A percentile compares a stretch with the other conserved stretches of the same genome.
Evolutionary conservation across 1,140 invertebrate species (phyloP).

Genomic region (Probaryconus sp.): DNA sequence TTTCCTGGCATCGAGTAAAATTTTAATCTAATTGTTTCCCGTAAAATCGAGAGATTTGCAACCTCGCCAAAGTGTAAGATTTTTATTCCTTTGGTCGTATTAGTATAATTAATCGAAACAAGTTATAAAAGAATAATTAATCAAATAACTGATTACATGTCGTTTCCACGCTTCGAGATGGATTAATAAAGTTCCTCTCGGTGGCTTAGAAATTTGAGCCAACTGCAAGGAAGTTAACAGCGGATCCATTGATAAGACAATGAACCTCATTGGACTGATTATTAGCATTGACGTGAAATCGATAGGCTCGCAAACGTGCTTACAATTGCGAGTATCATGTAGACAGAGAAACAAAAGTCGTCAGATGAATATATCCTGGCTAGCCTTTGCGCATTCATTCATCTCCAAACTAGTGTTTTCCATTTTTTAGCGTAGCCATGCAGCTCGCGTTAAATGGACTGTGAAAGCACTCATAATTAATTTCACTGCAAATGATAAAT

Average conservation of each 20-base stretch:
- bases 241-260: slow-evolving; percentile 63
- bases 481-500: slow-evolving; percentile 40
- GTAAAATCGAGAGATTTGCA: too few species aligned
- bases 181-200: too few species aligned
- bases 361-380: background rate
- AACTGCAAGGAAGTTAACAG: slow-evolving; percentile 39
- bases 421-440: slow-evolving; percentile 15
- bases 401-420: background rate
- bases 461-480: slow-evolving; percentile 45
- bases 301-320: slow-evolving; percentile 38
- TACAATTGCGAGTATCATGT: background rate
- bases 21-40: too few species aligned
- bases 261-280: slow-evolving; percentile 54
- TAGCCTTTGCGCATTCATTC: slow-evolving; percentile 7
- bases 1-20: too few species aligned
- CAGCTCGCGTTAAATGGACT: slow-evolving; percentile 19
- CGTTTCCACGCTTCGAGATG: slow-evolving; percentile 4
- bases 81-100: too few species aligned
- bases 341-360: slow-evolving; percentile 15
- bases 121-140: too few species aligned
- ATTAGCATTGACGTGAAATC: slow-evolving; percentile 55
- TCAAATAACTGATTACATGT: too few species aligned
- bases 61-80: too few species aligned
- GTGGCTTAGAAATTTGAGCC: too few species aligned
- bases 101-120: too few species aligned